phyloP scores from a whole-genome alignment of 2,888 invertebrate species.

The Trichopoda pennipes region DNA sequence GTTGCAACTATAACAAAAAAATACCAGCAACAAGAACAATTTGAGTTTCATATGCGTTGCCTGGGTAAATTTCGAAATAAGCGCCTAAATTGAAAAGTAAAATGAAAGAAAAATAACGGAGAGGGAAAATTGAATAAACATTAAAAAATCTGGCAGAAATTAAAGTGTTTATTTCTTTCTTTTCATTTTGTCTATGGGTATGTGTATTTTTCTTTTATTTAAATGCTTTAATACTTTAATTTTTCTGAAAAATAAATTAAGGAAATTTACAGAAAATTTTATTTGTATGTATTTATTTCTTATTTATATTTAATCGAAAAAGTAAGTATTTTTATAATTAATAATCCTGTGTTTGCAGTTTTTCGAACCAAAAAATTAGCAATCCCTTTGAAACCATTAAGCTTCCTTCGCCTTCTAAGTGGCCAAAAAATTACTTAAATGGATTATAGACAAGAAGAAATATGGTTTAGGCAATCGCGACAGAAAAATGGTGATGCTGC shows the following conservation, averaged over 20 bases:
- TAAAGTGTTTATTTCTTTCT: constrained; percentile 4
- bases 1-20: constrained; percentile 71
- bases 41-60: constrained; percentile 44
- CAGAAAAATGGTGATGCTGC: no score
- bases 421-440: no score
- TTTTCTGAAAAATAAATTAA: neutral
- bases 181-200: neutral
- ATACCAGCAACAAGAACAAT: constrained; percentile 20
- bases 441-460: no score
- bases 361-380: no score
- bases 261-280: no score
- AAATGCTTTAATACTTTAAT: neutral
- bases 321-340: no score
- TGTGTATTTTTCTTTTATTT: neutral
- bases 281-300: no score
- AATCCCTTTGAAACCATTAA: no score
- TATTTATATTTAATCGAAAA: no score
- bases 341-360: no score
- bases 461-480: no score
- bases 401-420: no score
- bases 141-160: constrained; percentile 41
- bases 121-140: constrained; percentile 35
- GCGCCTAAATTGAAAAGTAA: constrained; percentile 48
- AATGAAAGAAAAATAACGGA: neutral
- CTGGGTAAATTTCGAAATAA: constrained; percentile 30